Base-by-base conservation (phyloP, 2,888 invertebrate genomes). In the Leuctra nigra region DNA sequence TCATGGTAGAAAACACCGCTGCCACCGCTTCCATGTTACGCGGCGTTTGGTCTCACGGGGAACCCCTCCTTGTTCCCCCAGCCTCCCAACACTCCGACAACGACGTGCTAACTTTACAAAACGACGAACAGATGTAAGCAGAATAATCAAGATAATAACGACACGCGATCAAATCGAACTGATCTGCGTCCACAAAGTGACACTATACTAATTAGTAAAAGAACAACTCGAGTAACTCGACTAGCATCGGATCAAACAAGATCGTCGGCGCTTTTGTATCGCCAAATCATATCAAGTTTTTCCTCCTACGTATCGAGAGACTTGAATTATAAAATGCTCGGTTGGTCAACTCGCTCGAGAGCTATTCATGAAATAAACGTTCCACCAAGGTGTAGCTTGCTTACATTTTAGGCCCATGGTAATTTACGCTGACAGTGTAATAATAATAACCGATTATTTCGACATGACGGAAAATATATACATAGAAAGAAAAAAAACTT, bases 341-440 rank as follows among this genome's bases (percentile, higher is more conserved):
- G n/a, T n/a, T n/a, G n/a, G n/a, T n/a, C n/a, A n/a, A n/a, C n/a
- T n/a, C n/a, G n/a, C n/a, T n/a, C n/a, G n/a, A n/a, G n/a, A n/a
- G n/a, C n/a, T n/a, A n/a, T n/a, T n/a, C n/a, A n/a, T n/a, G n/a
- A n/a, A n/a, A n/a, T n/a, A n/a, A n/a, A n/a, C n/a, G n/a, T n/a
- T n/a, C n/a, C n/a, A n/a, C n/a, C n/a, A n/a, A 44, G 44, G 44
- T 44, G 44, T 20, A 44, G 44, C 44, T 44, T n/a, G n/a, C 29
- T 29, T 29, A 20, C 23, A 23, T 7, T 39, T 11, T 23, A 20
- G 44, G 9, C 44, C 4, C 44, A 44, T 22, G 11, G 44, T 23
- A 44, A 44, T 44, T 44, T 44, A 44, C 44, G 44, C 20, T 20
- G 44, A 44, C 44, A 44, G 11, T 29, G 11, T 11, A 11, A 11